Evolutionary conservation across 1,140 invertebrate species (phyloP), one percentile per base, ranked within the genome.

Genomic region (Eriocheir sinensis): DNA sequence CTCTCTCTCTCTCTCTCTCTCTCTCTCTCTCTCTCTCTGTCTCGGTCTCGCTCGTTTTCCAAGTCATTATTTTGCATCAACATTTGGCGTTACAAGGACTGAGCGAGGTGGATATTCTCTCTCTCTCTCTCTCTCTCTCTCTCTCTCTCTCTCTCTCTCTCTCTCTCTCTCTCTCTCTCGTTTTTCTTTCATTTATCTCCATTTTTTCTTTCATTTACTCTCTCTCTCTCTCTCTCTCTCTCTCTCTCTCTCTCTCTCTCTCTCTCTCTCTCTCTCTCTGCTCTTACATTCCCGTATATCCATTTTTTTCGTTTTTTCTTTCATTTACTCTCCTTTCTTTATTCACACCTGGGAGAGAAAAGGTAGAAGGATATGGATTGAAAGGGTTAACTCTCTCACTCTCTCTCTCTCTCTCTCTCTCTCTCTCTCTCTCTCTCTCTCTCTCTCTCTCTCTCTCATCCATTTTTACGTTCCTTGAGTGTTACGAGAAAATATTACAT

Each of bases 401-500:
- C 80, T 83, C 44, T 48, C 44, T 48, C 44, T 83, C 2, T 83
- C 80, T 83, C 80, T 83, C 80, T 83, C 80, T 83, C 80, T 83
- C n/a, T n/a, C n/a, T n/a, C n/a, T n/a, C n/a, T n/a, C n/a, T 83
- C n/a, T 86, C 85, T 86, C 85, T 86, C 85, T 86, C 85, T 86
- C 85, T 86, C 85, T 38, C 81, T 38, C 85, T 72, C 60, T n/a
- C 41, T 30, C 41, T 44, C 41, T 44, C 41, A 15, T 6, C 32
- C 41, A 38, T 86, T 44, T 38, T 27, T 72, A 72, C 21, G 12
- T n/a, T n/a, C 60, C 60, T 72, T n/a, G 60, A 72, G 60, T 72
- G 53, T 72, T 72, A 72, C 15, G 44, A 48, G 6, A 72, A 72
- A 21, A 72, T 72, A 72, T n/a, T 6, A n/a, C 60, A 21, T 72